phyloP scores from a whole-genome alignment of 1,140 invertebrate genomes.

The Aphelenchoides besseyi region DNA sequence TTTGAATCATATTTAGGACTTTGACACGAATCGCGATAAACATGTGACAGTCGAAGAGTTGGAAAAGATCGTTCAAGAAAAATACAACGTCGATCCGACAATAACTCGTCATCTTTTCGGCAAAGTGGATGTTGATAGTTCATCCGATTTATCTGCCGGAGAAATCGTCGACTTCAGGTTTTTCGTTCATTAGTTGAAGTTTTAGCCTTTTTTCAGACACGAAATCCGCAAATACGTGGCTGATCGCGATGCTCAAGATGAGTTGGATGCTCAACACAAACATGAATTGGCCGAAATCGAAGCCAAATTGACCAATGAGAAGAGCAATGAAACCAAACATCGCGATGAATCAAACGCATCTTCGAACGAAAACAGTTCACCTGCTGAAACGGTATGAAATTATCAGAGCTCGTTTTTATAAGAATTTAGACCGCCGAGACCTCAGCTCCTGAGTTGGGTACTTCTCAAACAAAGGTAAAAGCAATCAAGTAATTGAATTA shows the following conservation, averaged over 20 bases:
- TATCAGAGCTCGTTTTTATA: too few relatives aligned
- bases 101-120: conserved; percentile 52
- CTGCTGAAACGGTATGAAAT: background rate
- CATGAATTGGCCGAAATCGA: conserved; percentile 50
- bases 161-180: conserved; percentile 61
- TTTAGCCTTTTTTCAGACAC: conserved; percentile 46
- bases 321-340: conserved; percentile 7
- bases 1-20: conserved; percentile 36
- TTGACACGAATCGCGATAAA: conserved; percentile 57
- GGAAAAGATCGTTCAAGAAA: conserved; percentile 51
- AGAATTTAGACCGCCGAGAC: too few relatives aligned
- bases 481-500: too few relatives aligned
- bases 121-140: conserved; percentile 56
- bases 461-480: too few relatives aligned
- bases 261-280: conserved; percentile 50
- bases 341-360: conserved; percentile 17
- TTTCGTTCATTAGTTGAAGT: conserved; percentile 1
- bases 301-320: conserved; percentile 37
- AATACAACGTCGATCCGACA: conserved; percentile 49
- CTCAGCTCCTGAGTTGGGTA: too few relatives aligned
- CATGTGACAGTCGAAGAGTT: conserved; percentile 56
- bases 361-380: conserved; percentile 15
- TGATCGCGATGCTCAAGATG: conserved; percentile 42
- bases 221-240: conserved; percentile 56
- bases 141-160: conserved; percentile 51